Base-by-base conservation (phyloP, 2,888 invertebrate genomes). In the Osmoderma eremita region DNA sequence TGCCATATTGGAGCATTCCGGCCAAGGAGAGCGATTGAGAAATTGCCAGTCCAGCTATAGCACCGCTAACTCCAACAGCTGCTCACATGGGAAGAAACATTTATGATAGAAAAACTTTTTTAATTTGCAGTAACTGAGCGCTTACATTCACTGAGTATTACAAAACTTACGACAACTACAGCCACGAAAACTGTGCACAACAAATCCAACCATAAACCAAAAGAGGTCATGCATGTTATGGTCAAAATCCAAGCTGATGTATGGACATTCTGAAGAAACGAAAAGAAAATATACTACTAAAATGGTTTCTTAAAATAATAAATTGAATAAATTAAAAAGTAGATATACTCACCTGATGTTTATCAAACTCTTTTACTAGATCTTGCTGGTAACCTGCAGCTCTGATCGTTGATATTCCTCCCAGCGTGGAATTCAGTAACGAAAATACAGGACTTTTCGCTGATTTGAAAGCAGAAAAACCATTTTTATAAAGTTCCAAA, bases 361-460 rank as follows among this genome's bases (percentile, higher is more conserved):
- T 78, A 77, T 92, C 92, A 73, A 93, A 92, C 75, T 91, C 90
- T 73, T 86, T 84, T 53, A 87, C 86, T 61, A 95, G 87, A 69
- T 88, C 83, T 67, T 88, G 83, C 79, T 92, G 87, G 1, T 90
- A 88, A n/a, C 87, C 85, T 1, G 90, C 88, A 0, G 95, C 91
- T 67, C 97, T 86, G 69, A 97, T 94, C 0, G 94, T 94, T 51
- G 91, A 88, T 15, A 97, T 86, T 1, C 96, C 97, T 70, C 90
- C 88, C 3, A 96, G 83, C 0, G 93, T 90, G 0, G 94, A 90
- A 39, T 91, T 91, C 74, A 96, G 86, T 80, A 95, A 94, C 0
- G 94, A 92, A 80, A 95, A 95, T 0, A 97, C 91, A 0, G 97
- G 96, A 83, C 94, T 94, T 69, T 93, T 88, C 62, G 90, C 92